phyloP scores from a whole-genome alignment of 2,888 invertebrate genomes.

The Liopterus haemorrhoidalis region DNA sequence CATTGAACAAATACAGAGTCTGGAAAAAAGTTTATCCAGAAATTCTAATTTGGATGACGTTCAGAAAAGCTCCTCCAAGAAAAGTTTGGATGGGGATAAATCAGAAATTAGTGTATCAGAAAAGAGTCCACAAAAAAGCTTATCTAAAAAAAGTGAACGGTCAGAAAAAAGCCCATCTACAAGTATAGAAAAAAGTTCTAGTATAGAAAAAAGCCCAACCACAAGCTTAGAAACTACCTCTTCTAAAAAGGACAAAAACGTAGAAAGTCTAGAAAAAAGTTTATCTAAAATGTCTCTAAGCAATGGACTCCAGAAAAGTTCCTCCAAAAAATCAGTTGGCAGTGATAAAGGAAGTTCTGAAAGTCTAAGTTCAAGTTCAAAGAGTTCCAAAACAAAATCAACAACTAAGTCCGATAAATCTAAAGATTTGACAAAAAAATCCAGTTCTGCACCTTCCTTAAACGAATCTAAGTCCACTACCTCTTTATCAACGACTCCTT shows the following conservation, averaged over 20 bases:
- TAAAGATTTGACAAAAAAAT: slow-evolving; percentile 45
- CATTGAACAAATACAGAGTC: too few relatives aligned
- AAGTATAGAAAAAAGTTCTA: slow-evolving; percentile 36
- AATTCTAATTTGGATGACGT: too few relatives aligned
- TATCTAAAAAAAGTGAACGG: slow-evolving; percentile 1
- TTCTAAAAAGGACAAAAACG: slow-evolving; percentile 40
- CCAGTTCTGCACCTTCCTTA: slow-evolving; percentile 12
- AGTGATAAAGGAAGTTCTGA: slow-evolving; percentile 39
- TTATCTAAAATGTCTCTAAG: slow-evolving; percentile 15
- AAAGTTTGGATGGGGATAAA: slow-evolving; percentile 7
- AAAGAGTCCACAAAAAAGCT: slow-evolving; percentile 9
- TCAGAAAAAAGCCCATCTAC: neutral
- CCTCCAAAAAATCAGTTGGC: slow-evolving; percentile 19
- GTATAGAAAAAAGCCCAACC: slow-evolving; percentile 49
- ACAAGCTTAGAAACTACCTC: slow-evolving; percentile 44
- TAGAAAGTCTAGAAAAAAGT: slow-evolving; percentile 37
- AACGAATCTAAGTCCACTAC: slow-evolving; percentile 30
- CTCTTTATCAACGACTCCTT: neutral
- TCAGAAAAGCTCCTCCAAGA: too few relatives aligned
- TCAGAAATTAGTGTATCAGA: slow-evolving; percentile 9
- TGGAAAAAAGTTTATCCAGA: too few relatives aligned
- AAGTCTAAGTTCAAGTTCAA: slow-evolving; percentile 41
- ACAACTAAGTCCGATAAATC: slow-evolving; percentile 45
- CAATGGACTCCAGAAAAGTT: slow-evolving; percentile 23
- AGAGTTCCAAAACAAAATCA: slow-evolving; percentile 46